Percentiles rank a stretch among this genome's conserved stretches.
These are phyloP conservation scores for Zophobas morio DNA, from an alignment of 1,140 invertebrate species.

Conservation along the genomic window DNA sequence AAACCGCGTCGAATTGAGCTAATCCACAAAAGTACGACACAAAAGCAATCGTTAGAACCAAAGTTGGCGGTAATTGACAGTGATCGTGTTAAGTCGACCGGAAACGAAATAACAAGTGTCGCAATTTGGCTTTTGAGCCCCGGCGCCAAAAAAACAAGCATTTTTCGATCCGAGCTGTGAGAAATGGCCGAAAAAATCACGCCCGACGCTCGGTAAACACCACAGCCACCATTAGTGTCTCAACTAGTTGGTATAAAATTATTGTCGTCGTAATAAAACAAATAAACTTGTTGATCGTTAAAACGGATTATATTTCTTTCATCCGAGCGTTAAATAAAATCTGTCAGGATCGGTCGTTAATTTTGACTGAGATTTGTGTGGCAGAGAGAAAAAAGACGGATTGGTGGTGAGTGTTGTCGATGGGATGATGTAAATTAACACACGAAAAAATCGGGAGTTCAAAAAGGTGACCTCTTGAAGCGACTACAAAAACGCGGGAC, in stretches of 20 bases:
- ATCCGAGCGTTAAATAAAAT: conserved; percentile 25
- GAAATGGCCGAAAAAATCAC: background rate
- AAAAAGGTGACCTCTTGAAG: too few relatives aligned
- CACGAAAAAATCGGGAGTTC: background rate
- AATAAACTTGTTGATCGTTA: conserved; percentile 43
- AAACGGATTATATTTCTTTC: conserved; percentile 34
- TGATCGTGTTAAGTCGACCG: conserved; percentile 44
- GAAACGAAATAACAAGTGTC: conserved; percentile 48
- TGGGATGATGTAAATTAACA: background rate
- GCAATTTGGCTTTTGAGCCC: conserved; percentile 42
- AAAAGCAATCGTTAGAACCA: conserved; percentile 50
- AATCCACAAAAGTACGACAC: conserved; percentile 49
- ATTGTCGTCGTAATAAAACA: conserved; percentile 34
- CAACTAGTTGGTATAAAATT: conserved; percentile 32
- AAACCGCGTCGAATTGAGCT: conserved; percentile 46
- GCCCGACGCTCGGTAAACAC: background rate
- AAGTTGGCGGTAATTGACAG: conserved; percentile 48
- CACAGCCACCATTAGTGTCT: background rate
- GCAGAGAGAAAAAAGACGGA: background rate
- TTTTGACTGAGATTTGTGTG: conserved; percentile 11
- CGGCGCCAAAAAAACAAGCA: conserved; percentile 16
- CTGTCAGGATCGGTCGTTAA: conserved; percentile 34
- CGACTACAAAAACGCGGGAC: too few relatives aligned
- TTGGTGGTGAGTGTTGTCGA: background rate
- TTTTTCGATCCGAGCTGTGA: background rate